Evolutionary conservation across 2,797 vertebrate species (phyloP).

Genomic region (Poeciliopsis infans): DNA sequence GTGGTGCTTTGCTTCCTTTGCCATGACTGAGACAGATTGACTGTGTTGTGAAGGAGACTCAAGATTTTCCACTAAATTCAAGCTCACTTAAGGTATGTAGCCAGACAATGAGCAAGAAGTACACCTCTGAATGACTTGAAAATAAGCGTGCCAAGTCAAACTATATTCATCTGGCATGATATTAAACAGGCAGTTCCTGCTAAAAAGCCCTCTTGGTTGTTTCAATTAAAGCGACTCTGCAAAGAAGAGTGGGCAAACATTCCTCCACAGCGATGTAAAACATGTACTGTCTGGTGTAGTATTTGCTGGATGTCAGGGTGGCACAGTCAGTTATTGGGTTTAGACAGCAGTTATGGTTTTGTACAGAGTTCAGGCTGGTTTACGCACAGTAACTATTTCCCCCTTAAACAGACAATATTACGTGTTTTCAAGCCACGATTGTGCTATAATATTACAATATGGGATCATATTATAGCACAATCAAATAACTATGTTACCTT

Average conservation of each 20-base stretch:
- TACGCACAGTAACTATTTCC: not conserved
- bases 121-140: not conserved
- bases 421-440: too few species aligned
- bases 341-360: not conserved
- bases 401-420: too few species aligned
- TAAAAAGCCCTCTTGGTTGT: not conserved
- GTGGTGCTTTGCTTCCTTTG: not conserved
- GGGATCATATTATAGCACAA: too few species aligned
- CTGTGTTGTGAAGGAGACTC: not conserved
- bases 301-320: not conserved
- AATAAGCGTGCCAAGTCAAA: not conserved
- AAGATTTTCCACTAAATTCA: not conserved
- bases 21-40: not conserved
- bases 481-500: too few species aligned
- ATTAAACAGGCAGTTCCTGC: not conserved
- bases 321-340: not conserved
- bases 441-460: too few species aligned
- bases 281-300: not conserved
- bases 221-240: not conserved
- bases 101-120: not conserved
- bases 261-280: not conserved
- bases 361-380: not conserved
- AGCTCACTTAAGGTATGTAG: not conserved
- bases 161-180: not conserved
- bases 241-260: not conserved